These are phyloP conservation scores for Chaenocephalus aceratus DNA, from an alignment of 2,113 vertebrate species.

Conservation along the genomic window DNA sequence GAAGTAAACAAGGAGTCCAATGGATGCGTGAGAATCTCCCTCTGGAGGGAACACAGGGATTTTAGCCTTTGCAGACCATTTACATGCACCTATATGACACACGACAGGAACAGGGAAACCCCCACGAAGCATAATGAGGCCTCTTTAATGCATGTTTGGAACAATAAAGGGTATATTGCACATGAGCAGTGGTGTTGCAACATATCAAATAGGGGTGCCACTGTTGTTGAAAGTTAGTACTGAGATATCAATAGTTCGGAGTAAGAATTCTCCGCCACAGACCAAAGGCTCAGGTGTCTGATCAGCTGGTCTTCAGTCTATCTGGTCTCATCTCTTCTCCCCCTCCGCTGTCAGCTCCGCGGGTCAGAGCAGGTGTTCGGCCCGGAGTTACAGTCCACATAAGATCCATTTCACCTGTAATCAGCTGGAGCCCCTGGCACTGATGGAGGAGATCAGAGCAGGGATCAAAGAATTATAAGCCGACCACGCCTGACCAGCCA, in stretches of 20 bases:
- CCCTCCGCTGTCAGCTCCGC: conserved; percentile 20
- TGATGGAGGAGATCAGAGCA: conserved; percentile 76
- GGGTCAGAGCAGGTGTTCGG: conserved; percentile 79
- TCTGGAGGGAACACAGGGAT: too few species aligned
- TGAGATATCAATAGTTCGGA: not conserved
- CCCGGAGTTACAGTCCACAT: conserved; percentile 71
- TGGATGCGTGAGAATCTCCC: too few species aligned
- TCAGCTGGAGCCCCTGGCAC: conserved; percentile 76
- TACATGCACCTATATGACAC: too few species aligned
- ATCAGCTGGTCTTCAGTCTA: conserved; percentile 38
- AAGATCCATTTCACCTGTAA: conserved; percentile 82
- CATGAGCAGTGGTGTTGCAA: too few species aligned
- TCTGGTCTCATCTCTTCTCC: conserved; percentile 47
- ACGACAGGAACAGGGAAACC: too few species aligned
- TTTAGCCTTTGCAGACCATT: too few species aligned
- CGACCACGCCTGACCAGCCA: conserved; percentile 69
- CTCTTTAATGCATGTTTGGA: too few species aligned
- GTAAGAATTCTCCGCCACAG: not conserved
- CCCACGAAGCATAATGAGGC: too few species aligned
- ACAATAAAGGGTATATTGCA: too few species aligned
- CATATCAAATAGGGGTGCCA: too few species aligned
- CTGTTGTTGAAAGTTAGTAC: not conserved
- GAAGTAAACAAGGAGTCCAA: too few species aligned
- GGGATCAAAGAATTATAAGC: conserved; percentile 75
- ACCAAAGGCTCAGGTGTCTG: conserved; percentile 46